Percentiles rank a stretch among this genome's conserved stretches.
phyloP scores from a whole-genome alignment of 2,113 vertebrate genomes.

The Prinia subflava region DNA sequence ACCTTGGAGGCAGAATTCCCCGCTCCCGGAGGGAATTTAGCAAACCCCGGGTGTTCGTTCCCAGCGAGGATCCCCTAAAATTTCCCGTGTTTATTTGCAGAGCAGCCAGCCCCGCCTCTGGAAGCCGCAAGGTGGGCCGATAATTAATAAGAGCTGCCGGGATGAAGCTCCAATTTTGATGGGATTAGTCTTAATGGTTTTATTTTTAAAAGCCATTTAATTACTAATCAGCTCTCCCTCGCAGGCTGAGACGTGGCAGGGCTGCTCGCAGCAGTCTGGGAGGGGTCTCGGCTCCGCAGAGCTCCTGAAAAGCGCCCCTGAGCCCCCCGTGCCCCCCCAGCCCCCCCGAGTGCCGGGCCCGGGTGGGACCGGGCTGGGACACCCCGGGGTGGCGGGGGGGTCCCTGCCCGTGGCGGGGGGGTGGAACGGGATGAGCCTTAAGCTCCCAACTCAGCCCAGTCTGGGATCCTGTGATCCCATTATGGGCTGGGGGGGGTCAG shows the following conservation, averaged over 20 bases:
- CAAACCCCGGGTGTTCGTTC: fast-evolving
- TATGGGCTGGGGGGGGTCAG: neutral
- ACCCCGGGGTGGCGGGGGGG: fast-evolving
- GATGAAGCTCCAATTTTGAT: conserved; percentile 71
- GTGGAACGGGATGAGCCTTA: too few relatives aligned
- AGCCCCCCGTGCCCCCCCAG: neutral
- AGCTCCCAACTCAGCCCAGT: neutral
- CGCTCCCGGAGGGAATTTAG: neutral
- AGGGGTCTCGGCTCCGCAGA: neutral
- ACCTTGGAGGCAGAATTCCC: fast-evolving
- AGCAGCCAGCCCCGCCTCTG: neutral
- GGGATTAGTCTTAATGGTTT: conserved; percentile 73
- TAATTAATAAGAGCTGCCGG: conserved; percentile 28
- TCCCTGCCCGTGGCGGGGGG: neutral
- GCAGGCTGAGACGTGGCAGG: neutral
- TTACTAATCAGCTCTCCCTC: conserved; percentile 68
- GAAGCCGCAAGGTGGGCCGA: neutral
- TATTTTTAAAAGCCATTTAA: conserved; percentile 71
- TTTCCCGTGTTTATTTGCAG: fast-evolving
- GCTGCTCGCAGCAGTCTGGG: neutral
- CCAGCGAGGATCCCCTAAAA: neutral
- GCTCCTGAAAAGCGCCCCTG: neutral
- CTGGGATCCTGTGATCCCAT: neutral
- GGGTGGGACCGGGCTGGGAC: fast-evolving
- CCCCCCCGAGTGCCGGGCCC: neutral